phyloP scores from a whole-genome alignment of 2,113 vertebrate species.

The Gambusia affinis region DNA sequence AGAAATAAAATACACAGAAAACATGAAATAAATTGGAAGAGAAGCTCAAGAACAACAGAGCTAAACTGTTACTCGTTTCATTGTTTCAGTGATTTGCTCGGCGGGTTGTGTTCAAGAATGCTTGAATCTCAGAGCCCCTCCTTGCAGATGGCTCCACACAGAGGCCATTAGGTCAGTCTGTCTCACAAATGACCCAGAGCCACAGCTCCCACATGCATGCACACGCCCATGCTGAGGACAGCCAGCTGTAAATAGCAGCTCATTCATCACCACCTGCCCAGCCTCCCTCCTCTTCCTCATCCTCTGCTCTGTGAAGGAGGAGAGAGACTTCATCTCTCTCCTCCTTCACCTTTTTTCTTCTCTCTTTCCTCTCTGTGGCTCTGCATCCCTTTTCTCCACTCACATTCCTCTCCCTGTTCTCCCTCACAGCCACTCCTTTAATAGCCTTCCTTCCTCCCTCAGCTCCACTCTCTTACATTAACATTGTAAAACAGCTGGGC shows the following conservation, averaged over 20 bases:
- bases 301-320: too few relatives aligned
- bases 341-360: slow-evolving; percentile 17
- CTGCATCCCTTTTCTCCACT: slow-evolving; percentile 51
- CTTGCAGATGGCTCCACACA: slow-evolving; percentile 38
- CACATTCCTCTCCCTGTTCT: slow-evolving; percentile 29
- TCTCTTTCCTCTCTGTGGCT: slow-evolving; percentile 11
- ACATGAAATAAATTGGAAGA: background rate
- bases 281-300: slow-evolving; percentile 40
- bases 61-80: background rate
- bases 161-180: slow-evolving; percentile 57
- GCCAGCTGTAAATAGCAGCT: slow-evolving; percentile 65
- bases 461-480: slow-evolving; percentile 22
- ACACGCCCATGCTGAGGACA: slow-evolving; percentile 21
- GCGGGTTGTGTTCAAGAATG: slow-evolving; percentile 4
- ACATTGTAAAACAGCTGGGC: slow-evolving; percentile 50
- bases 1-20: background rate
- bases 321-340: slow-evolving; percentile 29
- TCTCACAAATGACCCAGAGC: slow-evolving; percentile 59
- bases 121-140: slow-evolving; percentile 16
- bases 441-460: slow-evolving; percentile 43
- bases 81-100: background rate
- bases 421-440: slow-evolving; percentile 52
- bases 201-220: slow-evolving; percentile 42
- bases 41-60: background rate
- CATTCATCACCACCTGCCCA: slow-evolving; percentile 67